These are phyloP conservation scores for Tenebrosternarchus preto DNA, from an alignment of 2,113 vertebrate genomes.

Conservation along the genomic window DNA sequence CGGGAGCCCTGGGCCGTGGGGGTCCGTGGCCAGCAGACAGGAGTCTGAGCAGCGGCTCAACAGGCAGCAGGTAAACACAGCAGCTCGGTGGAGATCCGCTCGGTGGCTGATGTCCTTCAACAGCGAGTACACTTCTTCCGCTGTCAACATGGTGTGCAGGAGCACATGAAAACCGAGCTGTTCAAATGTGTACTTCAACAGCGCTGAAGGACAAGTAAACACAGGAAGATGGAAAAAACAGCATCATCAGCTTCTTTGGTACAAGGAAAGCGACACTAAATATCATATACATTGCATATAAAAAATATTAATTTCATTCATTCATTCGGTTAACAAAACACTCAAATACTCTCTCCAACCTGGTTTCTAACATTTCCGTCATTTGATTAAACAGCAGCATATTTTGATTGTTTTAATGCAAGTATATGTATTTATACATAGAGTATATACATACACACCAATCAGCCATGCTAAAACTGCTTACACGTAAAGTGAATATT, in stretches of 20 bases:
- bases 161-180: constrained; percentile 66
- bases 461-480: too few species aligned
- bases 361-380: too few species aligned
- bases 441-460: background rate
- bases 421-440: too few species aligned
- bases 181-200: constrained; percentile 69
- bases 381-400: background rate
- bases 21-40: constrained; percentile 69
- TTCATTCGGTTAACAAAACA: too few species aligned
- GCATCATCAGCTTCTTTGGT: too few species aligned
- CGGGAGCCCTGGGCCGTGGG: constrained; percentile 56
- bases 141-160: constrained; percentile 52
- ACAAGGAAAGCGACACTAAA: too few species aligned
- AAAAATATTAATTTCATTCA: too few species aligned
- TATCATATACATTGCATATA: too few species aligned
- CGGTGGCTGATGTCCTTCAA: constrained; percentile 59
- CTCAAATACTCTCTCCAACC: too few species aligned
- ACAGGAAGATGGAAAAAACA: background rate
- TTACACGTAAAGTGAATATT: too few species aligned
- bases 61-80: constrained; percentile 76
- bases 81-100: constrained; percentile 63
- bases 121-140: constrained; percentile 34
- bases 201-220: constrained; percentile 60
- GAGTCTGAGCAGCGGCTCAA: constrained; percentile 73
- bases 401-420: too few species aligned